phyloP scores from a whole-genome alignment of 2,113 vertebrate species.

The Eleginops maclovinus region DNA sequence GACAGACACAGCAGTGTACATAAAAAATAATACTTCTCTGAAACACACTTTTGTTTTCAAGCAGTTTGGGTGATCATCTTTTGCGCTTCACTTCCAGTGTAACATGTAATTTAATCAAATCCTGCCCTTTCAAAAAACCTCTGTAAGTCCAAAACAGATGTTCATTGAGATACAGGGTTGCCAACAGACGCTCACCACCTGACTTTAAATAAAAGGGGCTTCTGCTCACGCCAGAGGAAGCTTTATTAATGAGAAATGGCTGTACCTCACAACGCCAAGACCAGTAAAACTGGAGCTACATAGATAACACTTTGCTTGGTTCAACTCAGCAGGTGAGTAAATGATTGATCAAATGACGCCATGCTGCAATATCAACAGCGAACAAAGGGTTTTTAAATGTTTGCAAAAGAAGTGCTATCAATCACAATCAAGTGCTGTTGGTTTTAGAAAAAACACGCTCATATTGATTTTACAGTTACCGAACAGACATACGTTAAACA shows the following conservation, averaged over 20 bases:
- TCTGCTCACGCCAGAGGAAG: not conserved
- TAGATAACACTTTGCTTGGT: not conserved
- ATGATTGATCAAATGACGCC: not conserved
- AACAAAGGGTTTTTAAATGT: not conserved
- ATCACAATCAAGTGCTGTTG: slow-evolving; percentile 1
- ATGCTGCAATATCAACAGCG: not conserved
- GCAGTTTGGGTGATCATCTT: not conserved
- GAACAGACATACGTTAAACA: not conserved
- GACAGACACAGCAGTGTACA: not conserved
- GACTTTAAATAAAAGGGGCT: not conserved
- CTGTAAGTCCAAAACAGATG: not conserved
- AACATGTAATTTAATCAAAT: not conserved
- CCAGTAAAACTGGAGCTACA: not conserved
- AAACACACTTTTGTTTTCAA: not conserved
- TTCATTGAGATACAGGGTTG: not conserved
- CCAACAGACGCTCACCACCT: not conserved
- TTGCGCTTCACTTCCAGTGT: not conserved
- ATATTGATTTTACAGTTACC: not conserved
- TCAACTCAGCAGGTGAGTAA: slow-evolving; percentile 2
- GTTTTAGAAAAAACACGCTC: not conserved
- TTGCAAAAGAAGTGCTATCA: slow-evolving; percentile 9
- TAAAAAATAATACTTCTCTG: not conserved
- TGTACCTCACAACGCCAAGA: not conserved
- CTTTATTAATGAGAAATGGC: not conserved
- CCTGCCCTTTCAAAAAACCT: not conserved